Percentiles rank a stretch among this genome's conserved stretches.
Evolutionary conservation across 92 coral and sea anemone species (phyloP).

Genomic region (Virgularia gustaviana): DNA sequence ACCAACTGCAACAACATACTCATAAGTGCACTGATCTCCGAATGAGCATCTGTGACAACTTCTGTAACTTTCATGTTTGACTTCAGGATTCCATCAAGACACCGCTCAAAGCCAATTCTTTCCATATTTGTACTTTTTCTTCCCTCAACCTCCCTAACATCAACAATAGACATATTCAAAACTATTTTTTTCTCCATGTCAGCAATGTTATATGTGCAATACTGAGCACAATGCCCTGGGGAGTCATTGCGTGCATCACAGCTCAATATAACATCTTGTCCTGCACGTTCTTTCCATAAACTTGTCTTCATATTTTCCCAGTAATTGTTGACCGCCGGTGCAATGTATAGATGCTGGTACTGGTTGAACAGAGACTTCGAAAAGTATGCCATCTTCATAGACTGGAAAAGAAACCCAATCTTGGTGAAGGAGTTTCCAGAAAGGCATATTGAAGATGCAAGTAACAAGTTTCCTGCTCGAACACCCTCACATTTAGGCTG

Average conservation of each 20-base stretch:
- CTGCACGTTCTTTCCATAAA: constrained; percentile 9
- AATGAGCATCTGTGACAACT: constrained; percentile 42
- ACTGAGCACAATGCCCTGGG: constrained; percentile 22
- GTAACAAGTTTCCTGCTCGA: constrained; percentile 29
- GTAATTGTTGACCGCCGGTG: constrained; percentile 38
- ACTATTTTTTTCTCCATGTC: constrained; percentile 32
- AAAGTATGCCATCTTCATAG: constrained; percentile 15
- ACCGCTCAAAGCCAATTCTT: constrained; percentile 38
- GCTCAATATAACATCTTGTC: constrained; percentile 28
- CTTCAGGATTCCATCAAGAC: constrained; percentile 34
- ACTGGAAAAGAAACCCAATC: constrained; percentile 23
- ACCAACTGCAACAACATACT: constrained; percentile 10
- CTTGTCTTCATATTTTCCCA: constrained; percentile 22
- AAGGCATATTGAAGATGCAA: constrained; percentile 13
- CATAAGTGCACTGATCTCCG: constrained; percentile 27
- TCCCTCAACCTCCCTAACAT: constrained; percentile 42
- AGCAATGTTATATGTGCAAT: constrained; percentile 27
- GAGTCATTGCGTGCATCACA: constrained; percentile 48
- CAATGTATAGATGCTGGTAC: constrained; percentile 33
- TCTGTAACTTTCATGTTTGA: too few relatives aligned
- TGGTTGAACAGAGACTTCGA: constrained; percentile 17
- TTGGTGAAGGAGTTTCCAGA: constrained; percentile 43
- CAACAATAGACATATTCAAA: neutral
- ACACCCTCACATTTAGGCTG: constrained; percentile 7
- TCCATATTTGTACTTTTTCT: constrained; percentile 35